Percentiles rank a stretch among this genome's conserved stretches.
phyloP scores from a whole-genome alignment of 2,113 vertebrate species.

The Glaucomys volans region DNA sequence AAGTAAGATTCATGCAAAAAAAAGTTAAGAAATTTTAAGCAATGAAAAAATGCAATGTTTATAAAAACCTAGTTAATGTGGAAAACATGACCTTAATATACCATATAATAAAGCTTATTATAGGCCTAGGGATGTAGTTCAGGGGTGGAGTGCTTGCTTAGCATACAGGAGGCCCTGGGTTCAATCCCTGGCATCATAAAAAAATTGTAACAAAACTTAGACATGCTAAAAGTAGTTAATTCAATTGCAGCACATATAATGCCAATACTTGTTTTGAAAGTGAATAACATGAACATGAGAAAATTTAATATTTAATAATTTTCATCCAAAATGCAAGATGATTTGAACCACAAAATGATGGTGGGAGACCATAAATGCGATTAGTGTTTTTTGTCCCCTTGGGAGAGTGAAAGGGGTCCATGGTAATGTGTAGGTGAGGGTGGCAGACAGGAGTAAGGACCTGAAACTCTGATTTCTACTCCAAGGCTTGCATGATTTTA shows the following conservation, averaged over 20 bases:
- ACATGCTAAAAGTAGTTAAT: background rate
- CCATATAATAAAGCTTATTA: background rate
- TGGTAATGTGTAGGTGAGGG: too few species aligned
- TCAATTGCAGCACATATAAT: background rate
- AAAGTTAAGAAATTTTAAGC: background rate
- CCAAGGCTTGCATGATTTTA: background rate
- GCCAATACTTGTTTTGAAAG: background rate
- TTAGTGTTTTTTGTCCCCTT: background rate
- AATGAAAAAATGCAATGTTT: background rate
- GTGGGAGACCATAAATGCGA: background rate
- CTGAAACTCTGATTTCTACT: background rate
- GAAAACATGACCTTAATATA: background rate
- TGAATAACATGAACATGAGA: background rate
- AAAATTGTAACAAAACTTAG: background rate
- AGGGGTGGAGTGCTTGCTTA: too few species aligned
- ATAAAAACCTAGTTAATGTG: background rate
- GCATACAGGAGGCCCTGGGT: too few species aligned
- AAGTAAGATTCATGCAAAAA: background rate
- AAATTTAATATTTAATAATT: background rate
- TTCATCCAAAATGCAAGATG: background rate
- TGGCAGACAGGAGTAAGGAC: too few species aligned
- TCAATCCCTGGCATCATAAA: too few species aligned
- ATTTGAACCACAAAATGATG: background rate
- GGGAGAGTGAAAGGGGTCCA: background rate
- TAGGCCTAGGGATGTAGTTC: background rate